phyloP scores from a whole-genome alignment of 2,113 vertebrate species.

The Takifugu flavidus region DNA sequence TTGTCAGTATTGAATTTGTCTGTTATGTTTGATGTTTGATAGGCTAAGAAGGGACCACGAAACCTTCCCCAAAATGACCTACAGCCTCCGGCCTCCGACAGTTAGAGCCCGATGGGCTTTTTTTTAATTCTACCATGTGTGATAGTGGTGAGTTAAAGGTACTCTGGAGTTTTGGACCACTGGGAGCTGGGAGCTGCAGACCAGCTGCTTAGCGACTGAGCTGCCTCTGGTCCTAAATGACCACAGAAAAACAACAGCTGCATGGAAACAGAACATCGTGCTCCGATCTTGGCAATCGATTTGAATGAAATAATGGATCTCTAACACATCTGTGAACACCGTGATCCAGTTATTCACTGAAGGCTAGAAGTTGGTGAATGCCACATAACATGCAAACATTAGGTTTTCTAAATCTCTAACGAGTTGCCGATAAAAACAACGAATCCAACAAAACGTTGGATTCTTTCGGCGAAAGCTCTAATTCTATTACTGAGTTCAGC shows the following conservation, averaged over 20 bases:
- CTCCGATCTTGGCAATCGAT: too few relatives aligned
- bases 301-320: too few relatives aligned
- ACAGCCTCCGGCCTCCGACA: too few relatives aligned
- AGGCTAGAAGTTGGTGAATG: background rate
- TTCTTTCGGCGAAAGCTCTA: background rate
- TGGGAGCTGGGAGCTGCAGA: background rate
- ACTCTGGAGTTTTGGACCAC: slow-evolving; percentile 21
- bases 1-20: slow-evolving; percentile 34
- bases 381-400: background rate
- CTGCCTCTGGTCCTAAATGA: too few relatives aligned
- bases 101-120: too few relatives aligned
- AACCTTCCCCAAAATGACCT: slow-evolving; percentile 5
- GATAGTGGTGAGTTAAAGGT: slow-evolving; percentile 15
- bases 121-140: too few relatives aligned
- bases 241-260: too few relatives aligned
- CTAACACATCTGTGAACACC: too few relatives aligned
- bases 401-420: background rate
- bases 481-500: too few relatives aligned
- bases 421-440: background rate
- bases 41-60: slow-evolving; percentile 48
- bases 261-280: too few relatives aligned
- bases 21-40: slow-evolving; percentile 33
- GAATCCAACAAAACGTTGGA: background rate
- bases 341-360: background rate
- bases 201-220: too few relatives aligned